Conservation (phyloP, 2,113 vertebrate species). For the Tetraodon nigroviridis region DNA sequence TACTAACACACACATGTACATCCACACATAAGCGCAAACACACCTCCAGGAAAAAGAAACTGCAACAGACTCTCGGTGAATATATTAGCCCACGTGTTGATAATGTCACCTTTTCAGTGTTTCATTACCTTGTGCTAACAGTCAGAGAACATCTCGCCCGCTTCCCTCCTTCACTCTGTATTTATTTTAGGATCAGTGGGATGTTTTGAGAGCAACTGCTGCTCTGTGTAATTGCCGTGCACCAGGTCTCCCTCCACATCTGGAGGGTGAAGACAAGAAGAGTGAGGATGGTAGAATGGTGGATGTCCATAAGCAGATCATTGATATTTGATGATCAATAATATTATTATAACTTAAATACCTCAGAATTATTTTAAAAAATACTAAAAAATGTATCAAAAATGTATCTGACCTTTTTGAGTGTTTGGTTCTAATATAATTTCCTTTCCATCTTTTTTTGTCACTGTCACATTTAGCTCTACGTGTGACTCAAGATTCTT, state of each 20-base stretch:
- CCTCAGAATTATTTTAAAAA: too few species aligned
- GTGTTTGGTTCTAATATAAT: not conserved
- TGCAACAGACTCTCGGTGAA: conserved; percentile 58
- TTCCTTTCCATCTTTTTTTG: not conserved
- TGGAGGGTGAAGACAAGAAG: conserved; percentile 19
- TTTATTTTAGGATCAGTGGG: conserved; percentile 59
- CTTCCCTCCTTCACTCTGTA: conserved; percentile 1
- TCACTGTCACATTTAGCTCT: not conserved
- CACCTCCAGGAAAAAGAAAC: conserved; percentile 61
- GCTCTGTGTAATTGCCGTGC: conserved; percentile 51
- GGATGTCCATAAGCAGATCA: too few species aligned
- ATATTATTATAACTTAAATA: too few species aligned
- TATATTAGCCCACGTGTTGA: conserved; percentile 66
- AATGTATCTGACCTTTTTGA: not conserved
- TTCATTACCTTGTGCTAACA: conserved; percentile 69
- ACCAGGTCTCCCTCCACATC: conserved; percentile 36
- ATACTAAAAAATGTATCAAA: too few species aligned
- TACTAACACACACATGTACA: not conserved
- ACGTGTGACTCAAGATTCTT: not conserved
- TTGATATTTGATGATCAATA: too few species aligned
- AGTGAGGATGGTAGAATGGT: too few species aligned
- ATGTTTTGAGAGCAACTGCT: conserved; percentile 42
- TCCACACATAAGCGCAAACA: conserved; percentile 4
- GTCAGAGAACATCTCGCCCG: conserved; percentile 43
- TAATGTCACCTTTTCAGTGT: conserved; percentile 71